A percentile compares a stretch with the other conserved stretches of the same genome.
These are phyloP conservation scores for Lasioglossum pauxillum DNA, from an alignment of 2,888 invertebrate species.

Conservation along the genomic window DNA sequence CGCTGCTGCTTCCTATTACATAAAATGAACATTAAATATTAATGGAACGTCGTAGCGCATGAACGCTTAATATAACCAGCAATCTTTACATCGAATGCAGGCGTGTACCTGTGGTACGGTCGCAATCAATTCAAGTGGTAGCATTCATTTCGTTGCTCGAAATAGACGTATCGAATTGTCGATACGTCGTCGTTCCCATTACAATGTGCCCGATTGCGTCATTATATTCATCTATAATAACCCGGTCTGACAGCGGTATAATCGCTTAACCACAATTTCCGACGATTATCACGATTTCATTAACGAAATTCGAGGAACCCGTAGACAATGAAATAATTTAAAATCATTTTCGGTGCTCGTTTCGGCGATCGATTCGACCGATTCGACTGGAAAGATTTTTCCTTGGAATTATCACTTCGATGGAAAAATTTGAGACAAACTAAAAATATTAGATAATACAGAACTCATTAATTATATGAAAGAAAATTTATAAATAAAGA, in stretches of 20 bases:
- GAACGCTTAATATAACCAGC: not conserved
- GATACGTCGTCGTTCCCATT: not conserved
- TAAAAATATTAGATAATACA: too few relatives aligned
- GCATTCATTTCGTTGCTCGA: not conserved
- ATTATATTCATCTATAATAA: not conserved
- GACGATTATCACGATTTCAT: not conserved
- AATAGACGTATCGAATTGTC: constrained; percentile 5
- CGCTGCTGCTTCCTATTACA: constrained; percentile 5
- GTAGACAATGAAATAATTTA: not conserved
- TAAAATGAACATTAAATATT: constrained; percentile 10
- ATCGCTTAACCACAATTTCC: not conserved
- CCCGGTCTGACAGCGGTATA: not conserved
- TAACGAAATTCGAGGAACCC: not conserved
- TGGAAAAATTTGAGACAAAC: too few relatives aligned
- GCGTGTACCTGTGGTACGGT: not conserved
- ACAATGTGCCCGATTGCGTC: not conserved
- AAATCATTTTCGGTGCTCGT: not conserved
- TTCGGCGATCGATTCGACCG: not conserved
- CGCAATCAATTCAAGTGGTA: not conserved
- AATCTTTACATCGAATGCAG: not conserved
- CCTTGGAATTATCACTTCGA: too few relatives aligned
- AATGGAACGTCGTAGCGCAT: constrained; percentile 3
- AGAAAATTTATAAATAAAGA: too few relatives aligned
- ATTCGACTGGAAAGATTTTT: too few relatives aligned
- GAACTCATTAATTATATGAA: too few relatives aligned